Conservation (phyloP, 2,888 invertebrate genomes). For the Odontomyia ornata region DNA sequence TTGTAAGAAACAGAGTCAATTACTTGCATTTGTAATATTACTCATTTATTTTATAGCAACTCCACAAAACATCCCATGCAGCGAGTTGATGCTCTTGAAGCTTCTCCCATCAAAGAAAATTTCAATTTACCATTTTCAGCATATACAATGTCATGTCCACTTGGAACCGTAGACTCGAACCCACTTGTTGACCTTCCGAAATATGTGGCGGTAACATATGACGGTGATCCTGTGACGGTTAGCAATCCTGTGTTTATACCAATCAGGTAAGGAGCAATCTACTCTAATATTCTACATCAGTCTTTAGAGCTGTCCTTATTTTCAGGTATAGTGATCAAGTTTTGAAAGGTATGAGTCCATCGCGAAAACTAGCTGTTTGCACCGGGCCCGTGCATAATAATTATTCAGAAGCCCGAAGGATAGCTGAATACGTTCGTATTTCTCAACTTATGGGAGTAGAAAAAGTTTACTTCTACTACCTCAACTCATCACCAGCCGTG, state of each 20-base stretch:
- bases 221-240: slow-evolving; percentile 58
- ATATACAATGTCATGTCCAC: slow-evolving; percentile 62
- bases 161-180: slow-evolving; percentile 48
- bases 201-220: slow-evolving; percentile 58
- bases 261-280: slow-evolving; percentile 61
- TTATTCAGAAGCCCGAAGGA: slow-evolving; percentile 62
- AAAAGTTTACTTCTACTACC: slow-evolving; percentile 65
- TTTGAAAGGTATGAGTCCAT: slow-evolving; percentile 50
- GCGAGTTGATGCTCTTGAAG: slow-evolving; percentile 58
- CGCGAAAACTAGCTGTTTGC: slow-evolving; percentile 60
- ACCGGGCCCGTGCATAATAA: slow-evolving; percentile 63
- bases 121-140: slow-evolving; percentile 64
- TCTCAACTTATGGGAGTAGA: slow-evolving; percentile 64
- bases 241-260: slow-evolving; percentile 59
- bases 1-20: slow-evolving; percentile 52
- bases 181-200: slow-evolving; percentile 56
- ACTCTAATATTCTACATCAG: background rate
- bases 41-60: slow-evolving; percentile 51
- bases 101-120: slow-evolving; percentile 64
- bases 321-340: background rate
- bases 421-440: slow-evolving; percentile 66
- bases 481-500: slow-evolving; percentile 60
- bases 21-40: background rate
- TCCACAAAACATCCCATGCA: slow-evolving; percentile 55
- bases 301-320: no score